Evolutionary conservation across 64 coral and sea anemone species (phyloP), one percentile per base, ranked within the genome.

Genomic region (Stylophora pistillata): DNA sequence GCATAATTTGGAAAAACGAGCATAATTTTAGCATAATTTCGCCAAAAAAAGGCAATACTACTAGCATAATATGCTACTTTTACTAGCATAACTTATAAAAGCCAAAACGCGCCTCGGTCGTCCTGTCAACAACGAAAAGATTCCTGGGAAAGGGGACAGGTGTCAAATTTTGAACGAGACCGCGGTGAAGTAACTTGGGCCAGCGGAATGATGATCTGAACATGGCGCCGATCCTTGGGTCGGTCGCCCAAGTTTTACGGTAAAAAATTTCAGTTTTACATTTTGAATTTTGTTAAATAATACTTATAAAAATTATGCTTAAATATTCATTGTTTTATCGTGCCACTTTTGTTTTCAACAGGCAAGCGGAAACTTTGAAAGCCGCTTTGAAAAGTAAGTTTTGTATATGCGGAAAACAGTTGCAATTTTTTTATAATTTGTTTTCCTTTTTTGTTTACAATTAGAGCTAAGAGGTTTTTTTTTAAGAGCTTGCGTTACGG

Each of bases 371-470:
- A 86, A 74, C 56, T 16, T 75, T 92, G 73, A 74, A 85, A 75
- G 90, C 90, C 60, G 79, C 72, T 85, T 86, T 92, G 59, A 92
- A 92, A 86, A 64, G 90, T 92, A 71, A 86, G 90, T 92, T 92
- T 81, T 92, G 78, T 92, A 86, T 27, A 3, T 53, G 28, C 11
- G 55, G 23, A 15, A 58, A 81, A 25, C 5, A 60, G 37, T 47
- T 47, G 37, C 6, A 64, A 20, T 68, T 68, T 23, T 68, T 68
- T 68, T 68, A 11, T 60, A 4, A 60, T 60, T 15, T 18, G 6
- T 68, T 26, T 68, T 68, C 25, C 26, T 21, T 68, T 68, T 68
- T 68, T 25, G 20, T 68, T 68, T 68, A 26, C 17, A 64, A 17
- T 64, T n/a, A 12, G 23, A n/a, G 64, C 64, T 11, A n/a, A 68